Evolutionary conservation across 2,113 vertebrate genomes (phyloP), one percentile per base, ranked within the genome.

Genomic region (Danio rerio): DNA sequence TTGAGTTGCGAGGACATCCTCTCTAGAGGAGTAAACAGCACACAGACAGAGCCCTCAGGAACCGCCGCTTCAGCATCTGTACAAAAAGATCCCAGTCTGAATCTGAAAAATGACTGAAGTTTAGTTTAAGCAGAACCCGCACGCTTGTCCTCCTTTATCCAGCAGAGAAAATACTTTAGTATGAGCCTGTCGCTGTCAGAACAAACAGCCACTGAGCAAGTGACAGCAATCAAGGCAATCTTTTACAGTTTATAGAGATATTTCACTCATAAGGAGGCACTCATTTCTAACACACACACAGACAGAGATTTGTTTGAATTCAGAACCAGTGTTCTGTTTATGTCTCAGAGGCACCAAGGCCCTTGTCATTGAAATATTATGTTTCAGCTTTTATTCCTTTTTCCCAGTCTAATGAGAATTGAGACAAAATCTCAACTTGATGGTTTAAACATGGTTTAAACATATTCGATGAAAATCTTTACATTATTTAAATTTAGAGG

Each of bases 1-100:
- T n/a, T 20, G 42, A 66, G 56, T 62, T 85, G 70, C 47, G 73
- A 81, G 74, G 66, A 72, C 70, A 81, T 50, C 59, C 7, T 58
- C 42, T 65, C 16, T 81, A 45, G 31, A 59, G 75, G 62, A 70
- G 50, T 11, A 42, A 77, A 31, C 40, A 72, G 55, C 69, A 72
- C 65, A 31, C 31, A 31, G 31, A 78, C 16, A 8, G 42, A 72
- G 6, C 58, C 20, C 69, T 20, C 5, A 20, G 50, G 75, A 20
- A 78, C 20, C 5, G 4, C 45, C 11, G 58, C 59, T 52, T 18
- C 59, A 77, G 74, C 59, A 78, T 52, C 59, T 78, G 9, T 47
- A 61, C 55, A 75, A 75, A 75, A 59, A 75, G 42, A 47, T 45
- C n/a, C 10, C 20, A 52, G 20, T 45, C 49, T 52, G 50, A 62